phyloP scores from a whole-genome alignment of 2,113 vertebrate species.

The Pygoscelis antarcticus region DNA sequence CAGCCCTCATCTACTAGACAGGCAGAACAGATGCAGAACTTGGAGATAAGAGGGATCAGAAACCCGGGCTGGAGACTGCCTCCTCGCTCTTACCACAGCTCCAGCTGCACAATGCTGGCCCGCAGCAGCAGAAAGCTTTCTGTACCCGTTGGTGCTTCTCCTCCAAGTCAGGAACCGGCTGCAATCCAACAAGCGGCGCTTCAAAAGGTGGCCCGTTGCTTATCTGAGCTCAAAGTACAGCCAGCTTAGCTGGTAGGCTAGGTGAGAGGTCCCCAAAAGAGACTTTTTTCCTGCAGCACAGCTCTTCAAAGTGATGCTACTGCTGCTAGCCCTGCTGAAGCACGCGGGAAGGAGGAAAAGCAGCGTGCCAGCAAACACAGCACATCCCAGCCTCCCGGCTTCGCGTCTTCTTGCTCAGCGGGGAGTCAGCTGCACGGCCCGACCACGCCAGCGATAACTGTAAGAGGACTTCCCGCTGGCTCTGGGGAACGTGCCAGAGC shows the following conservation, averaged over 20 bases:
- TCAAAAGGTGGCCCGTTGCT: neutral
- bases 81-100: neutral
- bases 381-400: neutral
- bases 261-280: neutral
- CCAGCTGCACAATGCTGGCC: neutral
- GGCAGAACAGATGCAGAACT: fast-evolving
- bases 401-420: fast-evolving
- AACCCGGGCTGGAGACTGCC: neutral
- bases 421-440: neutral
- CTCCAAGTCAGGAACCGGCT: neutral
- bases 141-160: neutral
- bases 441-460: neutral
- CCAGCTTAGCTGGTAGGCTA: neutral
- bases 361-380: neutral
- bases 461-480: neutral
- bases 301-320: neutral
- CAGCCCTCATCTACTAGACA: neutral
- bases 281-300: neutral
- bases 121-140: neutral
- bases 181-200: neutral
- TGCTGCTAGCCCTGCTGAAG: neutral
- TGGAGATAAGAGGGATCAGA: neutral
- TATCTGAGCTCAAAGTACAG: neutral
- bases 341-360: neutral
- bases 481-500: neutral